Base-by-base conservation (phyloP, 2,113 vertebrate species). In the Centropus unirufus region DNA sequence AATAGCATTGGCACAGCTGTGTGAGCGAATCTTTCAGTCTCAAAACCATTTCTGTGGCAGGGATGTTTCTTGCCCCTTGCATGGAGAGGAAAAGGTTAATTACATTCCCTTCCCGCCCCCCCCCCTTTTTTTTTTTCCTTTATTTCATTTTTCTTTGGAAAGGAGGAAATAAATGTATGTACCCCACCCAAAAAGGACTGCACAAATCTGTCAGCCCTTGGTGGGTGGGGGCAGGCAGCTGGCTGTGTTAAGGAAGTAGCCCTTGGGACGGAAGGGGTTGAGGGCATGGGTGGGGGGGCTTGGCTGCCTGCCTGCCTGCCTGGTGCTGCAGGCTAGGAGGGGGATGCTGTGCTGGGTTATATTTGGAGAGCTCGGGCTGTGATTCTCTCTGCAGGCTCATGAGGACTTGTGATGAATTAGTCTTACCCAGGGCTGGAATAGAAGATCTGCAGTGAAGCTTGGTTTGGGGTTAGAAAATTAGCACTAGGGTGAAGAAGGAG, bases 131-230 rank as follows among this genome's bases (percentile, higher is more conserved):
- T 44, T 57, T 49, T 14, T 36, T 20, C 11, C 17, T 9, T 6
- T 2, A n/a, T 26, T 34, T 17, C 30, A 17, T 12, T 57, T 32
- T 58, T 27, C 36, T 47, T 16, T 18, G 4, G 23, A 20, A 10
- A 52, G 68, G 93, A 94, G 95, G 96, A 94, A 96, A 91, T 90
- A 87, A 85, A 69, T 86, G 54, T 64, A 77, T 74, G 70, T 54
- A 76, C 92, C 86, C 93, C 95, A 77, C 96, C 96, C 96, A 63
- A 36, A 66, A 51, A 59, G 62, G 85, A 92, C 90, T 67, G 75
- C 77, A 91, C 95, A 88, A 77, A 97, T 96, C 95, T 95, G 92
- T 94, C 96, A 95, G 89, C 74, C 75, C 61, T 20, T 7, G 62
- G 62, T 1, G 87, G 96, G 93, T 87, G 93, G 90, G 89, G 73